Evolutionary conservation across 2,888 invertebrate species (phyloP).

Genomic region (Tipula vernalis): DNA sequence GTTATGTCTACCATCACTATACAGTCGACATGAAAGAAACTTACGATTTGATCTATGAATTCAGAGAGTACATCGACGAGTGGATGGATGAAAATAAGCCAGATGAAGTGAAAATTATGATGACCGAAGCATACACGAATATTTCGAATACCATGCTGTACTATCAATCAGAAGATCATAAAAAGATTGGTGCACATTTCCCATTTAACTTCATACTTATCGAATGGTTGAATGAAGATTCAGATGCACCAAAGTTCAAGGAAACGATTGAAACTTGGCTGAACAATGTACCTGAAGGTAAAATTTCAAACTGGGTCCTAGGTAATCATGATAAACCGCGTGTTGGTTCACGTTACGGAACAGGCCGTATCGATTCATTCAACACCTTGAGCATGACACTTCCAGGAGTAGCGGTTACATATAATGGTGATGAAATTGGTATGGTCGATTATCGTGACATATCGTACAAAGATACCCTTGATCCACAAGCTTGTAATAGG

Average conservation of each 20-base stretch:
- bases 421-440: slow-evolving; percentile 69
- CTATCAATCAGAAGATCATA: slow-evolving; percentile 39
- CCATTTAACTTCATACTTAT: slow-evolving; percentile 70
- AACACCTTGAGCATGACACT: slow-evolving; percentile 71
- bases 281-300: slow-evolving; percentile 45
- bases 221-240: slow-evolving; percentile 41
- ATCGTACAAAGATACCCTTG: slow-evolving; percentile 31
- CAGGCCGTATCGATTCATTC: slow-evolving; percentile 57
- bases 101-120: slow-evolving; percentile 46
- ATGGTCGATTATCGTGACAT: slow-evolving; percentile 39
- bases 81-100: background rate
- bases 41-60: background rate
- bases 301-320: slow-evolving; percentile 63
- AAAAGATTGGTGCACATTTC: slow-evolving; percentile 47
- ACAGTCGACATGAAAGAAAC: slow-evolving; percentile 39
- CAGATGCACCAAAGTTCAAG: slow-evolving; percentile 48
- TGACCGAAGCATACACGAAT: slow-evolving; percentile 62
- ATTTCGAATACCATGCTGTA: slow-evolving; percentile 48
- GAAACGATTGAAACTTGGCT: slow-evolving; percentile 51
- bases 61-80: background rate
- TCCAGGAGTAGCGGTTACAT: slow-evolving; percentile 75
- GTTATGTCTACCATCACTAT: slow-evolving; percentile 48
- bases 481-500: slow-evolving; percentile 27
- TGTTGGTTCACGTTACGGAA: slow-evolving; percentile 53
- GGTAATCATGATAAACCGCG: slow-evolving; percentile 69